These are phyloP conservation scores for Meiosimyza platycephala DNA, from an alignment of 2,888 invertebrate species.

Conservation along the genomic window DNA sequence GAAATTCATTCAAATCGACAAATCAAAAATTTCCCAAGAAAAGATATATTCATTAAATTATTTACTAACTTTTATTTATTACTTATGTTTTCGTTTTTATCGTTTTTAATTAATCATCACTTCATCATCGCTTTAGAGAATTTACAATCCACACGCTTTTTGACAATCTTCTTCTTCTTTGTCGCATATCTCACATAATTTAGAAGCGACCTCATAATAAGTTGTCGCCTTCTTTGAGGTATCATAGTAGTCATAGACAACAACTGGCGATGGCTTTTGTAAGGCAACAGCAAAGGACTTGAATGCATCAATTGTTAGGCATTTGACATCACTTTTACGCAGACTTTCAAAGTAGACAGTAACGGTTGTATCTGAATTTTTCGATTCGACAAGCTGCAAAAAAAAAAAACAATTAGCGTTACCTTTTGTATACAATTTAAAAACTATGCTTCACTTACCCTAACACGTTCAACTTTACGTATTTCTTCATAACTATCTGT, in stretches of 20 bases:
- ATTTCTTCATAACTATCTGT: constrained; percentile 77
- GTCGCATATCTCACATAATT: constrained; percentile 85
- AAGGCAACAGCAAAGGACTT: constrained; percentile 85
- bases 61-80: too few species aligned
- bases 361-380: constrained; percentile 73
- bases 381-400: constrained; percentile 73
- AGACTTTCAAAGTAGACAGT: constrained; percentile 81
- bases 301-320: constrained; percentile 86
- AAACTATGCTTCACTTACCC: constrained; percentile 49
- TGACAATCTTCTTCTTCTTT: constrained; percentile 68
- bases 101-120: too few species aligned
- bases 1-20: too few species aligned
- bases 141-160: constrained; percentile 42
- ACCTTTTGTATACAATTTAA: too few species aligned
- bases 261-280: constrained; percentile 86
- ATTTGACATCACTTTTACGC: constrained; percentile 71
- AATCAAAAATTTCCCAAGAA: too few species aligned
- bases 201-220: constrained; percentile 51
- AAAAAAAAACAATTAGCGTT: neutral
- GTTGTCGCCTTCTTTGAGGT: constrained; percentile 69
- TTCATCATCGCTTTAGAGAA: too few species aligned
- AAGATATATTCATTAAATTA: too few species aligned
- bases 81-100: too few species aligned
- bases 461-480: constrained; percentile 66
- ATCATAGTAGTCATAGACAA: constrained; percentile 92